Evolutionary conservation across 2,888 invertebrate genomes (phyloP).

Genomic region (Sepiola atlantica): DNA sequence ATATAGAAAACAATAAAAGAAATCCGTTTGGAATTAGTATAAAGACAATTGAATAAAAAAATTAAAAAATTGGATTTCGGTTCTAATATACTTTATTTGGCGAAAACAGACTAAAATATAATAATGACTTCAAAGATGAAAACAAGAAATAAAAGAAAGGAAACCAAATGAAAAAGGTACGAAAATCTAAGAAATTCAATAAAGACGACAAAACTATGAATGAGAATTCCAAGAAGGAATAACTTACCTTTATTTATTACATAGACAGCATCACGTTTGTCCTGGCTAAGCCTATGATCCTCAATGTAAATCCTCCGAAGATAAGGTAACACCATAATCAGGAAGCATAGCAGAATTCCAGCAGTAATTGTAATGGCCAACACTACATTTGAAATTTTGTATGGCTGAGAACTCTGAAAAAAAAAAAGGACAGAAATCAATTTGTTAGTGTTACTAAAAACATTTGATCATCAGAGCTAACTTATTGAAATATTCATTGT

Average conservation of each 20-base stretch:
- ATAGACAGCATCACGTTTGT: constrained; percentile 36
- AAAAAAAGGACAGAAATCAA: background rate
- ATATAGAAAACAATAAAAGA: background rate
- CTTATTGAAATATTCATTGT: background rate
- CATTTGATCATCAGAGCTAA: background rate
- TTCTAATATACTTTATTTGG: background rate
- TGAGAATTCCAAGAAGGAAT: background rate
- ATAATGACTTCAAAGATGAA: background rate
- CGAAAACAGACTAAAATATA: background rate
- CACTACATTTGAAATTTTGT: constrained; percentile 43
- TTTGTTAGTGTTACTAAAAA: background rate
- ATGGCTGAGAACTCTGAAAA: background rate
- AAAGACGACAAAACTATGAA: background rate
- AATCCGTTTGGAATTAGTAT: too few relatives aligned
- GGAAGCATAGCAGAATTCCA: constrained; percentile 44
- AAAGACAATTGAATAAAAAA: too few relatives aligned
- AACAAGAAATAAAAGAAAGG: background rate
- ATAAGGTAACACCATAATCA: constrained; percentile 47
- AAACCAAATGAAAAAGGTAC: background rate
- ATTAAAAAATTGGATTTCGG: too few relatives aligned
- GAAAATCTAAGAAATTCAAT: background rate
- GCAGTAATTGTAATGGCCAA: constrained; percentile 43
- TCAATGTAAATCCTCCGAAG: constrained; percentile 46
- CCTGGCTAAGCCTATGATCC: constrained; percentile 45
- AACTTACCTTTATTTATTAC: constrained; percentile 46